Evolutionary conservation across 2,113 vertebrate genomes (phyloP), one percentile per base, ranked within the genome.

Genomic region (Aptenodytes forsteri): DNA sequence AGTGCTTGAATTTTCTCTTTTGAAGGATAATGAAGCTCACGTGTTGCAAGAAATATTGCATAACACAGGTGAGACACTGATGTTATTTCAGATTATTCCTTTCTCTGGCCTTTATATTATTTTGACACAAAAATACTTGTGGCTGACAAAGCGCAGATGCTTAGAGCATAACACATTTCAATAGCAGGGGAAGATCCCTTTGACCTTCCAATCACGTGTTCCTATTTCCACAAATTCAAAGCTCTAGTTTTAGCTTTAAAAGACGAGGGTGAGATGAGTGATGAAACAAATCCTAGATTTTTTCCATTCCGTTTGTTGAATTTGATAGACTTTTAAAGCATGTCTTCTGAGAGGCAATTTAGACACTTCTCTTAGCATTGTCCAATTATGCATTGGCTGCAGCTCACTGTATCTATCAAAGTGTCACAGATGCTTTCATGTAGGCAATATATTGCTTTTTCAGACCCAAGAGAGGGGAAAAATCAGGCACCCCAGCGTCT

Each of bases 321-420:
- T 93, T 56, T 90, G 67, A 91, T 69, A 87, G 67, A 87, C 72
- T 89, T 95, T 79, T 91, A 93, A 88, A 90, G 46, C 32, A 30
- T 62, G 71, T 80, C 78, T 93, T 96, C 89, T 77, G 69, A 90
- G 85, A 91, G 73, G 77, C 69, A 85, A 80, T 95, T 97, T 84
- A 97, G 89, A 73, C 34, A n/a, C 66, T 96, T 88, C 69, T 85
- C 87, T 88, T 89, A 66, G 78, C 77, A 42, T 59, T 5, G 16
- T 42, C 87, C 79, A 89, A 96, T 96, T 97, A 97, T 88, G 80
- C 93, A 58, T 85, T 96, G 90, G 95, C 96, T 96, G 78, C 91
- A 90, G 50, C 89, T 96, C 82, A 5, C 80, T 65, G 29, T 82
- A 94, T 93, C 95, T 96, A 93, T 96, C 90, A 93, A 93, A 97